Evolutionary conservation across 2,888 invertebrate species (phyloP).

Genomic region (Coelopa pilipes): DNA sequence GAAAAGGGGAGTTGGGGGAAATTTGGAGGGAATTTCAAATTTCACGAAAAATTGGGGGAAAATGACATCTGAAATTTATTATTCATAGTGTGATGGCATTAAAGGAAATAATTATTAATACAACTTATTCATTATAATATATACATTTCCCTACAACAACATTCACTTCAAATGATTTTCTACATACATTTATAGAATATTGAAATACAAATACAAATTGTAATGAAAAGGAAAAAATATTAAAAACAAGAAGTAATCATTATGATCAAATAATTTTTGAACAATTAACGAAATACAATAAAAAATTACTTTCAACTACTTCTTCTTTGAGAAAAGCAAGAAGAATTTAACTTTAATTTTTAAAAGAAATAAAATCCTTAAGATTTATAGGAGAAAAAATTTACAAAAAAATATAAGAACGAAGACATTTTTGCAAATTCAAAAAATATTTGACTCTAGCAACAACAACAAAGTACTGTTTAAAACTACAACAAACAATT

Average conservation of each 20-base stretch:
- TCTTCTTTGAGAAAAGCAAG: not conserved
- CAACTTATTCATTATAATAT: not conserved
- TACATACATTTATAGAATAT: too few relatives aligned
- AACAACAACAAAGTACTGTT: conserved; percentile 9
- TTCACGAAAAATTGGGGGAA: too few relatives aligned
- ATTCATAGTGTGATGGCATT: not conserved
- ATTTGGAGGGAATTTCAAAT: too few relatives aligned
- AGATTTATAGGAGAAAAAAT: not conserved
- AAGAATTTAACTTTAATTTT: not conserved
- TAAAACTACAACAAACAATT: not conserved
- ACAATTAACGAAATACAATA: too few relatives aligned
- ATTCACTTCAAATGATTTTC: not conserved
- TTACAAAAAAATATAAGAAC: not conserved
- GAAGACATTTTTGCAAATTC: conserved; percentile 1
- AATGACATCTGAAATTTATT: too few relatives aligned
- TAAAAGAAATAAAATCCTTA: not conserved
- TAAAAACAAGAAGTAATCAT: too few relatives aligned
- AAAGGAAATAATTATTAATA: not conserved
- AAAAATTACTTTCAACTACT: too few relatives aligned
- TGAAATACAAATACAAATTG: too few relatives aligned
- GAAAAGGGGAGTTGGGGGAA: too few relatives aligned
- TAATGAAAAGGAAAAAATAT: too few relatives aligned
- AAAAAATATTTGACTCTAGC: conserved; percentile 13
- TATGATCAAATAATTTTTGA: too few relatives aligned
- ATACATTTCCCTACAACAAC: not conserved